These are phyloP conservation scores for Andrena marginata DNA, from an alignment of 2,888 invertebrate genomes.

Conservation along the genomic window DNA sequence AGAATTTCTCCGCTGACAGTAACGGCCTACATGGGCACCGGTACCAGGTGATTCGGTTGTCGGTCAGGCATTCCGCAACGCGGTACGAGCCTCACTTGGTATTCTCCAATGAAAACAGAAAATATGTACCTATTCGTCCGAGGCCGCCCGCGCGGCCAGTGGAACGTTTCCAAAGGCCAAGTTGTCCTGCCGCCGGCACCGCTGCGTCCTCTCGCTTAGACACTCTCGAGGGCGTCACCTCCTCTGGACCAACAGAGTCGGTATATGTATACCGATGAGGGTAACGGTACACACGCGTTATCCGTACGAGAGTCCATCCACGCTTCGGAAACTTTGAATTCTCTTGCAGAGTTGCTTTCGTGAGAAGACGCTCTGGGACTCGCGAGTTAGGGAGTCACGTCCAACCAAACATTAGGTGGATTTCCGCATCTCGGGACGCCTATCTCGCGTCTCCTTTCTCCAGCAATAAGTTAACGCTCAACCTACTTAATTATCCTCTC, in stretches of 20 bases:
- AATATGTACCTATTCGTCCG: background rate
- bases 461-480: too few relatives aligned
- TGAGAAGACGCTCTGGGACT: too few relatives aligned
- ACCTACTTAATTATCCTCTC: too few relatives aligned
- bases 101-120: background rate
- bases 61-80: slow-evolving; percentile 32
- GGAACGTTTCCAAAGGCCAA: background rate
- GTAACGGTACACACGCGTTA: slow-evolving; percentile 7
- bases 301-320: too few relatives aligned
- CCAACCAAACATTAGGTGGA: too few relatives aligned
- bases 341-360: too few relatives aligned
- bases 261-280: background rate
- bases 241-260: too few relatives aligned
- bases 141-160: background rate
- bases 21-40: slow-evolving; percentile 77
- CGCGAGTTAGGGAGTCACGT: too few relatives aligned
- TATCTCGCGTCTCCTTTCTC: too few relatives aligned
- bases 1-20: slow-evolving; percentile 75
- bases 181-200: background rate
- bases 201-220: slow-evolving; percentile 9
- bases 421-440: too few relatives aligned
- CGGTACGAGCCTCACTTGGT: background rate
- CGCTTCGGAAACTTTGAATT: too few relatives aligned
- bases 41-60: slow-evolving; percentile 71
- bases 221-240: background rate